Conservation (phyloP, 2,797 vertebrate species). For the Echiichthys vipera region DNA sequence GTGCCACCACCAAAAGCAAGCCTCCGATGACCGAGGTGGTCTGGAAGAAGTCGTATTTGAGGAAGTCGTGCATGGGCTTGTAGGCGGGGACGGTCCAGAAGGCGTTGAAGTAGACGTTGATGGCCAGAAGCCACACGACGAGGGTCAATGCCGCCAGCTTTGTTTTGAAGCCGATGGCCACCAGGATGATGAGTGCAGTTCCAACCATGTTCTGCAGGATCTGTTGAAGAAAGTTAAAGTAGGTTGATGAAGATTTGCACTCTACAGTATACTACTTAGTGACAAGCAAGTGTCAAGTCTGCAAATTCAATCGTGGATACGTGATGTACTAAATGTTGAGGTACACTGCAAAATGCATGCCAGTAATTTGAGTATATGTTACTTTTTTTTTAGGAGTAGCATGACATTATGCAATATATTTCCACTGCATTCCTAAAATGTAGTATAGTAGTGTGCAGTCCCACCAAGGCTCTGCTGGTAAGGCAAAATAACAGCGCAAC, state of each 20-base stretch:
- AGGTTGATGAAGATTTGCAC: not conserved
- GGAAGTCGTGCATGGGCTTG: slow-evolving; percentile 99
- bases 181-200: slow-evolving; percentile 94
- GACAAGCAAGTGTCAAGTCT: not conserved
- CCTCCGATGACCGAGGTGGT: slow-evolving; percentile 98
- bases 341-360: not conserved
- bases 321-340: not conserved
- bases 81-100: slow-evolving; percentile 97
- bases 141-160: slow-evolving; percentile 96
- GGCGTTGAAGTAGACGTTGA: slow-evolving; percentile 98
- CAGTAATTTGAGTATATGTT: not conserved
- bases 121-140: slow-evolving; percentile 94
- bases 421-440: too few relatives aligned
- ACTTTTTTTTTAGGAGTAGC: not conserved
- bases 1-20: slow-evolving; percentile 94
- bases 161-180: slow-evolving; percentile 98
- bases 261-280: not conserved
- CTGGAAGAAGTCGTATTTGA: slow-evolving; percentile 99
- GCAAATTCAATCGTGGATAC: not conserved
- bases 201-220: slow-evolving; percentile 98
- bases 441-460: too few relatives aligned
- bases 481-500: too few relatives aligned
- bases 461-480: too few relatives aligned
- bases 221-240: slow-evolving; percentile 69
- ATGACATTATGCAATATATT: too few relatives aligned